Evolutionary conservation across 2,113 vertebrate genomes (phyloP).

Genomic region (Illadopsis cleaveri): DNA sequence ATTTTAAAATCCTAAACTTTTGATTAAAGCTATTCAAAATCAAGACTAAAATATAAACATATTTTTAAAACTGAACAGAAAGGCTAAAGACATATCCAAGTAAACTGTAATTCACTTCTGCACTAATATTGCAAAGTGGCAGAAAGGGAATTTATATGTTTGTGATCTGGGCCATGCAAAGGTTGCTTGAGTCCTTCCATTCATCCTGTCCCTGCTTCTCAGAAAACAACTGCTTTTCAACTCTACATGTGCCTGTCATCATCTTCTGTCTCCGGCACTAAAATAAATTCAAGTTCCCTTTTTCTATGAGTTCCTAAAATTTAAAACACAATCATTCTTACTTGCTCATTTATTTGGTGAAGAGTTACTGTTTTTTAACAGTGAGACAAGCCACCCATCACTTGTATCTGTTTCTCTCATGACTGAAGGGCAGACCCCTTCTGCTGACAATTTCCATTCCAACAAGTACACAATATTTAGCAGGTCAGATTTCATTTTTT

Average conservation of each 20-base stretch:
- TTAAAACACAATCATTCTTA: not conserved
- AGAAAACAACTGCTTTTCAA: not conserved
- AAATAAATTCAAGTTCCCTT: not conserved
- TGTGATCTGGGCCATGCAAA: not conserved
- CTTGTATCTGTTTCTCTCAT: not conserved
- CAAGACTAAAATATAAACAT: not conserved
- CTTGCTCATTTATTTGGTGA: not conserved
- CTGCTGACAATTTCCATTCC: not conserved
- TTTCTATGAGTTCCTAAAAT: not conserved
- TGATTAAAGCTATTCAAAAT: not conserved
- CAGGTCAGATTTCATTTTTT: not conserved
- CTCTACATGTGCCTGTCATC: not conserved
- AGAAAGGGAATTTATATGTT: not conserved
- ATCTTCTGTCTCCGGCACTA: not conserved
- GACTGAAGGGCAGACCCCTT: not conserved
- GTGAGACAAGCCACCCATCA: not conserved
- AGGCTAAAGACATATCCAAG: not conserved
- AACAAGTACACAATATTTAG: not conserved
- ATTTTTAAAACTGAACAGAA: not conserved
- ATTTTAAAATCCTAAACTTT: not conserved
- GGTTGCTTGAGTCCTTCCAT: not conserved
- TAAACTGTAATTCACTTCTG: slow-evolving; percentile 13
- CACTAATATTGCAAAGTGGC: not conserved
- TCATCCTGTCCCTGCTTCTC: not conserved
- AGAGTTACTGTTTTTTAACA: not conserved